phyloP scores from a whole-genome alignment of 2,888 invertebrate species.

The Luperina testacea region DNA sequence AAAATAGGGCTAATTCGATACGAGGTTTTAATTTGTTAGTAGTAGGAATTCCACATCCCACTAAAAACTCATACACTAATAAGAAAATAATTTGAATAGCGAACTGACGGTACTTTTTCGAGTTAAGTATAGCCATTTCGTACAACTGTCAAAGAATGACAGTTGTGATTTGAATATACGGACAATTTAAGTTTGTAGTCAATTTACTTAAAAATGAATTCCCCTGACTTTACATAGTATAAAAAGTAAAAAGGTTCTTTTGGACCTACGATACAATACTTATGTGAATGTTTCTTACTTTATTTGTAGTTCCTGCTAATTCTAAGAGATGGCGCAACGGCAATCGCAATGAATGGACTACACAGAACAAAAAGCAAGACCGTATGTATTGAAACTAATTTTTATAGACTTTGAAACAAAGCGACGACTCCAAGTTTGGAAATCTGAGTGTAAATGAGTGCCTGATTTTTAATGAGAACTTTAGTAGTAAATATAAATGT shows the following conservation, averaged over 20 bases:
- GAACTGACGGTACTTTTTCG: background rate
- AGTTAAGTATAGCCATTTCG: no score
- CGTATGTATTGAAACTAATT: slow-evolving; percentile 37
- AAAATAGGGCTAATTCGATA: background rate
- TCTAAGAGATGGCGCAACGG: slow-evolving; percentile 38
- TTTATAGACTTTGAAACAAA: background rate
- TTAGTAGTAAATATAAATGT: background rate
- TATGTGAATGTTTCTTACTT: slow-evolving; percentile 35
- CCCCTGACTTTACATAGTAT: background rate
- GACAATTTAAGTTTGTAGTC: background rate
- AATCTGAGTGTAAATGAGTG: slow-evolving; percentile 1
- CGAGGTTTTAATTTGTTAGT: background rate
- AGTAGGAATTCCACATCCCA: background rate
- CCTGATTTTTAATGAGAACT: slow-evolving; percentile 20
- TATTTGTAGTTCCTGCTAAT: slow-evolving; percentile 50
- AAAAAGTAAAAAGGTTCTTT: slow-evolving; percentile 1
- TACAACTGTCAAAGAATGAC: background rate
- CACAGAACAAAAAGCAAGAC: slow-evolving; percentile 41
- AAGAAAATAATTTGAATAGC: background rate
- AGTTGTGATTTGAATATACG: background rate
- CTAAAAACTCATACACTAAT: background rate
- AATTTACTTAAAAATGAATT: slow-evolving; percentile 1
- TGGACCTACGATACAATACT: slow-evolving; percentile 11
- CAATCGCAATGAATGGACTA: slow-evolving; percentile 19
- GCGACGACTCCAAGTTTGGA: background rate